These are phyloP conservation scores for Denticeps clupeoides DNA, from an alignment of 2,797 vertebrate species.

Conservation along the genomic window DNA sequence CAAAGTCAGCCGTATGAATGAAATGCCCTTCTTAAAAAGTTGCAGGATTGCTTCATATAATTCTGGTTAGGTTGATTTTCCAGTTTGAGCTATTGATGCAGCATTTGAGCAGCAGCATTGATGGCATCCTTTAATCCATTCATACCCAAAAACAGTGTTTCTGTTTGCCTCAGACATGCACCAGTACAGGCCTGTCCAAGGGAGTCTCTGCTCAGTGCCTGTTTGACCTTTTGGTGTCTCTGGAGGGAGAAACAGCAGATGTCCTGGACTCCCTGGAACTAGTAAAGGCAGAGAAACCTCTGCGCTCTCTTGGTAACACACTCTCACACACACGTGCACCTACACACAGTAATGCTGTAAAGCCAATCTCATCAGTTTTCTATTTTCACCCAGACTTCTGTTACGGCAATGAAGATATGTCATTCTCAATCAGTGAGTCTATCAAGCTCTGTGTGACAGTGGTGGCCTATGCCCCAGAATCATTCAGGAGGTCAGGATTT, in stretches of 20 bases:
- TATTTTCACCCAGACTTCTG: constrained; percentile 77
- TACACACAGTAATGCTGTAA: neutral
- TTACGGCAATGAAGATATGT: constrained; percentile 92
- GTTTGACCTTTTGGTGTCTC: constrained; percentile 88
- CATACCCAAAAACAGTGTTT: too few relatives aligned
- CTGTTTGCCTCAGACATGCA: constrained; percentile 45
- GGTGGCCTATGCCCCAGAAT: constrained; percentile 91
- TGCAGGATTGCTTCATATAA: too few relatives aligned
- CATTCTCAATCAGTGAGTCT: constrained; percentile 94
- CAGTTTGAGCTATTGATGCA: too few relatives aligned
- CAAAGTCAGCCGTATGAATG: too few relatives aligned
- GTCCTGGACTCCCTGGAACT: constrained; percentile 86
- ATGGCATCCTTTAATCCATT: too few relatives aligned
- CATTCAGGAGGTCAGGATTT: constrained; percentile 80
- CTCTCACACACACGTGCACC: neutral
- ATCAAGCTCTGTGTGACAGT: constrained; percentile 97
- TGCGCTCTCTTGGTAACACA: constrained; percentile 83
- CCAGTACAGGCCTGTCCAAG: constrained; percentile 74
- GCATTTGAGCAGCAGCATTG: too few relatives aligned
- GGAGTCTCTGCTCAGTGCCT: constrained; percentile 94
- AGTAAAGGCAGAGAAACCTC: constrained; percentile 92
- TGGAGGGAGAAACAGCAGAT: constrained; percentile 88
- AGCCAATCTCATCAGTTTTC: neutral
- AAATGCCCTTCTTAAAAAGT: too few relatives aligned
- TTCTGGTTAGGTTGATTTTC: too few relatives aligned